Percentiles rank a stretch among this genome's conserved stretches.
Conservation (phyloP, 2,113 vertebrate genomes). For the Sisor rabdophorus region DNA sequence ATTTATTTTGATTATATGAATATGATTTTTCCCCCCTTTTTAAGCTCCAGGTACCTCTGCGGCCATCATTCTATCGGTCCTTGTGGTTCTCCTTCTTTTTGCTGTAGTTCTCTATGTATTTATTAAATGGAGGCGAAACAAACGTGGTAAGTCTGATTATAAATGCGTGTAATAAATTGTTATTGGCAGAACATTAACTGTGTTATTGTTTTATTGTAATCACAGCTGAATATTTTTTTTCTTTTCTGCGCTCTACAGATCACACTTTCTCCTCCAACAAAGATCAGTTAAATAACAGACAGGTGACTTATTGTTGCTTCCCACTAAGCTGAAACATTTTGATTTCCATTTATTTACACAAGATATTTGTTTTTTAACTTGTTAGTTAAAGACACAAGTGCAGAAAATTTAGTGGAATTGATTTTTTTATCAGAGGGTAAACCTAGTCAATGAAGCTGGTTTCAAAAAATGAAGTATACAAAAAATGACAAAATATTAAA, state of each 20-base stretch:
- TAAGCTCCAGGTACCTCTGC: neutral
- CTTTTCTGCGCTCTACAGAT: neutral
- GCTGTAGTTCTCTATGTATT: neutral
- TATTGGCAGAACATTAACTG: neutral
- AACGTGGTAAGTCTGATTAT: neutral
- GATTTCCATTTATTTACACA: too few relatives aligned
- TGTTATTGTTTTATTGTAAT: neutral
- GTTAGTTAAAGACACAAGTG: neutral
- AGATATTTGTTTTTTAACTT: neutral
- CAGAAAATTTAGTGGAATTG: neutral
- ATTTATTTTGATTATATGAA: too few relatives aligned
- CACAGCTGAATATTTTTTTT: neutral
- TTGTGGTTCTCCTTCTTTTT: neutral
- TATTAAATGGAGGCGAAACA: neutral
- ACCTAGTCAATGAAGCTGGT: too few relatives aligned
- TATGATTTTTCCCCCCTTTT: too few relatives aligned
- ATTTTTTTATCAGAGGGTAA: too few relatives aligned
- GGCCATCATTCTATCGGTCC: neutral
- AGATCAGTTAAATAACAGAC: neutral
- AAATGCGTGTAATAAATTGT: neutral
- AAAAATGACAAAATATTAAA: too few relatives aligned
- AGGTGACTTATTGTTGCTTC: neutral
- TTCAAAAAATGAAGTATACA: too few relatives aligned
- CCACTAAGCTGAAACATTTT: neutral
- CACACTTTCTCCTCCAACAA: neutral